Base-by-base conservation (phyloP, 2,113 vertebrate genomes). In the Pimephales promelas region DNA sequence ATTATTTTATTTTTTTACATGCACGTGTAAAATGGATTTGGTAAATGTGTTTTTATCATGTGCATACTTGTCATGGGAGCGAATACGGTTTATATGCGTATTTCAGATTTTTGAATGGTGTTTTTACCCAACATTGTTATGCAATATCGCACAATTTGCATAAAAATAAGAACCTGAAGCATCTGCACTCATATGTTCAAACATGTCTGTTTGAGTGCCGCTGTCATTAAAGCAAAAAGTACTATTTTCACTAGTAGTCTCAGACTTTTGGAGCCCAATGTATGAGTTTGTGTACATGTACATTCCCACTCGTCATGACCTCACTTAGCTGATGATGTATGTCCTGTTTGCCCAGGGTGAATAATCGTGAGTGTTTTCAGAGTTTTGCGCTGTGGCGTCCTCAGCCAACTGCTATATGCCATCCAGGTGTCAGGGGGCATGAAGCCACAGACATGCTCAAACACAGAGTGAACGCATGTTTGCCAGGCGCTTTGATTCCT, bases 261-360 rank as follows among this genome's bases (percentile, higher is more conserved):
- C 14, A 45, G n/a, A 24, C 47, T 11, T 70, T 16, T 54, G 52
- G 18, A 54, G 52, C 6, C 52, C 18, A 22, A 6, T 54, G 52
- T 54, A 54, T 66, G 54, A 45, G 66, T 83, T 31, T 34, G 28
- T 70, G 56, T 64, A 16, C 10, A 3, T 31, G 20, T 45, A 71
- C 68, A 24, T 52, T 45, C 10, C 43, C 72, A 20, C 43, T 86
- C 22, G 72, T 43, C 45, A 62, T 78, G 56, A 79, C 70, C 68
- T 78, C 57, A 68, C 24, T 64, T 79, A 22, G 34, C 31, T 72
- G 61, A 26, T 87, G 79, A 79, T 84, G 24, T 79, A 85, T 79
- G 71, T 26, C n/a, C 24, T 75, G 47, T 79, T 56, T 61, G 68
- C 49, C 47, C 11, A 49, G 24, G 13, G 59, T 79, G 78, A 79